Base-by-base conservation (phyloP, 1,140 invertebrate genomes). In the Plutomurus gul region DNA sequence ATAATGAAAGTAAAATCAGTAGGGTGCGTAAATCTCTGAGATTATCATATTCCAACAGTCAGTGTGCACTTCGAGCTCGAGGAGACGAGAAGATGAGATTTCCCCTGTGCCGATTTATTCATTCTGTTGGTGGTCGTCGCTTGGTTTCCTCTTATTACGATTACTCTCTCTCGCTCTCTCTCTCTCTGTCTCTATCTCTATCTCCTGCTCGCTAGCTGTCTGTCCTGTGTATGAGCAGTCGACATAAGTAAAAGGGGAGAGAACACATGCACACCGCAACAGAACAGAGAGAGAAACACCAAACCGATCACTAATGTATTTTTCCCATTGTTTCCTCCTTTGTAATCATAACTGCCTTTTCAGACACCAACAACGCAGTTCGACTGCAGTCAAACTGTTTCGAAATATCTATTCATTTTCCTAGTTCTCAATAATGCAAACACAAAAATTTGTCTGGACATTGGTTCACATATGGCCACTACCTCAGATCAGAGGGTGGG, bases 1-100 rank as follows among this genome's bases (percentile, higher is more conserved):
- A 65, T 65, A 65, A 65, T 65, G 56, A 65, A 65, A 65, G 56
- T 36, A 65, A 65, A 65, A 65, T 65, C 56, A 65, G 56, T 65
- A 65, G 56, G 56, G 56, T 65, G 56, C 56, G 56, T 65, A 65
- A 65, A 65, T 65, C 56, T 65, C 22, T n/a, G 56, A 65, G 56
- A 65, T 65, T 65, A 65, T 65, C 56, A 65, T 65, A 65, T 65
- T 65, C 27, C 22, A 8, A 27, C 22, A 65, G 56, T 25, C 20
- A 25, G 51, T 16, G 22, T 2, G 20, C 5, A n/a, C n/a, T n/a
- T n/a, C n/a, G n/a, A n/a, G n/a, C n/a, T n/a, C n/a, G 11, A 43
- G 11, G n/a, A 43, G n/a, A n/a, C 11, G 39, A 33, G 8, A 11
- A 65, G 56, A 65, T 65, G 56, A 65, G 56, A 65, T 65, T 65